Base-by-base conservation (phyloP, 2,113 vertebrate genomes). In the Paraplagusia blochii region DNA sequence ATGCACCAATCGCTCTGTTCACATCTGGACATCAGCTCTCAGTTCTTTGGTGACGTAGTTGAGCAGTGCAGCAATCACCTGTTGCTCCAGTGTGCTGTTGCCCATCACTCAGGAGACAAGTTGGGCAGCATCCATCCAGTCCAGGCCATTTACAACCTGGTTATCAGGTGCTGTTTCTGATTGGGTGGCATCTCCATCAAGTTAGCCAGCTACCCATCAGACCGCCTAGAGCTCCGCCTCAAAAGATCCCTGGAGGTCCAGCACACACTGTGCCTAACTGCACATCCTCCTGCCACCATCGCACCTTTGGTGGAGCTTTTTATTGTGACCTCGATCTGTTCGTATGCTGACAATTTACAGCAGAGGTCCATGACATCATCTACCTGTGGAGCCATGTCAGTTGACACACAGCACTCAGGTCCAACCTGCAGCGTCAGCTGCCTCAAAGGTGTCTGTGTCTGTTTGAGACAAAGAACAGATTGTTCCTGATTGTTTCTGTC, bases 211-310 rank as follows among this genome's bases (percentile, higher is more conserved):
- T 82, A 13, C 92, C 95, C 33, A 98, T 0, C 10, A 95, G 66
- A 3, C 93, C 90, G 1, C 95, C 95, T 0, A 94, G 11, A 0
- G 88, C 82, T 1, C 91, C 94, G 11, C 95, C 95, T 98, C n/a
- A n/a, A n/a, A n/a, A n/a, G 0, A 97, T 77, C 22, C 95, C 95
- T 0, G 81, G 52, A 0, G 95, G 94, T 18, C 95, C 95, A 1
- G 79, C 89, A 0, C 97, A 4, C 2, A 98, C n/a, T 0, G 92
- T 94, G 0, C 95, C 93, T 0, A 93, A 0, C 92, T 1, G 95
- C 93, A 0, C 70, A 53, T 0, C 88, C 80, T 0, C 93, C 93
- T 0, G 90, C 89, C 56, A 91, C 9, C 12, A 89, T 1, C 0
- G 94, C 94, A 2, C 94, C 94, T 78, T 44, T 90, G 4, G 80